Evolutionary conservation across 1,140 invertebrate species (phyloP), one percentile per base, ranked within the genome.

Genomic region (fruit fly (Drosophila melanogaster)): DNA sequence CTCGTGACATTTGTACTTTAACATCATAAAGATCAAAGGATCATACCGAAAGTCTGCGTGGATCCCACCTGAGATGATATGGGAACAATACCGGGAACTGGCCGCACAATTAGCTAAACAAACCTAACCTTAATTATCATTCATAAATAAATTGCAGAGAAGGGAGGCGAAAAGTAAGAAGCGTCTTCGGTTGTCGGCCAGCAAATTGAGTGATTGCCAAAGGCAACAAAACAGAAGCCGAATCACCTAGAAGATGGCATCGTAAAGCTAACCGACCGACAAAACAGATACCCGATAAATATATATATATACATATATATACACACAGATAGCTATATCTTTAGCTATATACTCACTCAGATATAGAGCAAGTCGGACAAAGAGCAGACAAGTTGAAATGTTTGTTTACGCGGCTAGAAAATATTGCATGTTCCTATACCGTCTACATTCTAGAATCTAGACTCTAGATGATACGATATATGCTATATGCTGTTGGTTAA

Each of bases 371-470:
- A 61, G 67, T 71, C 51, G 54, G 47, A 72, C 51, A 74, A 62
- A 74, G 66, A 69, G 64, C 81, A 85, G 71, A 86, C 76, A 64
- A 86, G 67, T 87, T 66, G 51, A 77, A 78, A 83, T 86, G 81
- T 86, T 85, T 85, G 83, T 85, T 86, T 85, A 86, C 65, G 74
- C 69, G 60, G 74, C 74, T 49, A 60, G 38, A 64, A 84, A 86
- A 70, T 85, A 86, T 81, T 86, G 73, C 77, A 81, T 85, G 83
- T 44, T 81, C 73, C 78, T 67, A 71, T 8, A 6, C 30, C 7
- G 30, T 30, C 30, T 30, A 30, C 1, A 30, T 10, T 30, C 30
- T 30, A 30, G 30, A 30, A 10, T 30, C 30, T 30, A 41, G 40
- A 41, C 1, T 77, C 76, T 64, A 56, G 19, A 22, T 22, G 19